Evolutionary conservation across 2,888 invertebrate species (phyloP).

Genomic region (Metacarcinus magister): DNA sequence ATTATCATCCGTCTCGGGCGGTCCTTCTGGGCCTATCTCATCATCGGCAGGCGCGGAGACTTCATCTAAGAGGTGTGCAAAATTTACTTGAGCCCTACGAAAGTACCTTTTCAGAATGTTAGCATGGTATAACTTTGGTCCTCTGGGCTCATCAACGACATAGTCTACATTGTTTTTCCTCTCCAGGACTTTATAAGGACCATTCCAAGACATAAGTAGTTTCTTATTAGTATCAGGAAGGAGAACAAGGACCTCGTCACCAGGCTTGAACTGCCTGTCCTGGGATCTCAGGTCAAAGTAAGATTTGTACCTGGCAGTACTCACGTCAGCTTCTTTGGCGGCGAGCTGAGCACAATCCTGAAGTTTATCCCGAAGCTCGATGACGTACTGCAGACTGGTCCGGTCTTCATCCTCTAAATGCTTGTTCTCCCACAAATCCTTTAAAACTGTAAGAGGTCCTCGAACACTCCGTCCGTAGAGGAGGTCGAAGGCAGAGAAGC

Average conservation of each 20-base stretch:
- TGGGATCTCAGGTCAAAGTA: conserved; percentile 65
- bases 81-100: neutral
- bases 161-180: conserved; percentile 42
- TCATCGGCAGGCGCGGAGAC: neutral
- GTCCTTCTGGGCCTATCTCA: too few species aligned
- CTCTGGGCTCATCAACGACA: conserved; percentile 16
- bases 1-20: too few species aligned
- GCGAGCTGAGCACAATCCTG: conserved; percentile 8
- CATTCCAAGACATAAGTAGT: conserved; percentile 57
- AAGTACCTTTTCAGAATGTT: conserved; percentile 59
- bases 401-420: neutral
- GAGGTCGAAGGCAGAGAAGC: conserved; percentile 67
- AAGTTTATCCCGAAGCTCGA: conserved; percentile 56
- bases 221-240: conserved; percentile 30
- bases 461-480: conserved; percentile 51
- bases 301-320: conserved; percentile 26
- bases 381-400: conserved; percentile 60
- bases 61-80: conserved; percentile 4
- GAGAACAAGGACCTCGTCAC: conserved; percentile 55
- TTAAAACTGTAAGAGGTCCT: conserved; percentile 52
- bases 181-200: conserved; percentile 53
- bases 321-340: conserved; percentile 28
- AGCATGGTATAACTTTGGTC: neutral
- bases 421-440: conserved; percentile 62
- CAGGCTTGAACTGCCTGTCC: conserved; percentile 17